Conservation (phyloP, 2,113 vertebrate genomes). For the Aegithalos caudatus region DNA sequence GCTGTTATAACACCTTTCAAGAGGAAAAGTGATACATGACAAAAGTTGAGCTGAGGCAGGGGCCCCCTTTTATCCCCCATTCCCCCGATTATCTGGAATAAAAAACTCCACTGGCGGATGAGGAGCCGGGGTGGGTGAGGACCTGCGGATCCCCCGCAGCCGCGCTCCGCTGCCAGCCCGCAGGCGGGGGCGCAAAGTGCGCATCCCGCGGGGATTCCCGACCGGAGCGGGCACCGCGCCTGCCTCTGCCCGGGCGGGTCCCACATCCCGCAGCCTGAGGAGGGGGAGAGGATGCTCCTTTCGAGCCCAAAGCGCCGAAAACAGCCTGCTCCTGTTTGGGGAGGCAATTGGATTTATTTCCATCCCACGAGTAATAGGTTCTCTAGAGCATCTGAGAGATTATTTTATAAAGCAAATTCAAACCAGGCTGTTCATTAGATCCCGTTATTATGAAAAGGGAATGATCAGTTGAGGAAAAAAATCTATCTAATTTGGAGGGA, state of each 20-base stretch:
- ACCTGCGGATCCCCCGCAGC: neutral
- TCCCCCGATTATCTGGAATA: neutral
- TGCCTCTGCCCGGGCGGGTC: neutral
- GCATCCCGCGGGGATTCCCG: neutral
- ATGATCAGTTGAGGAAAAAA: slow-evolving; percentile 19
- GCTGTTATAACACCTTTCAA: slow-evolving; percentile 77
- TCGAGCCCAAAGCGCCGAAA: neutral
- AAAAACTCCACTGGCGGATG: neutral
- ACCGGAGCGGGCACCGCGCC: neutral
- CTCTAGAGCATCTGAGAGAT: slow-evolving; percentile 45
- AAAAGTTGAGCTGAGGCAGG: slow-evolving; percentile 19
- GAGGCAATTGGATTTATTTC: neutral
- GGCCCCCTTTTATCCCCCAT: neutral
- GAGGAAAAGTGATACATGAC: slow-evolving; percentile 58
- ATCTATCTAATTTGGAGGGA: slow-evolving; percentile 28
- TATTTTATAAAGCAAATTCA: slow-evolving; percentile 40
- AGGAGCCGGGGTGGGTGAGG: neutral
- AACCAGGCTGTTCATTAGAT: slow-evolving; percentile 51
- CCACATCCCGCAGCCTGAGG: fast-evolving
- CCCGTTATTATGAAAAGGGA: slow-evolving; percentile 29
- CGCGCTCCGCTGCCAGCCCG: too few species aligned
- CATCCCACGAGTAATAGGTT: slow-evolving; percentile 21
- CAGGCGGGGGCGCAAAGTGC: neutral
- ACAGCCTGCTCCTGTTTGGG: neutral
- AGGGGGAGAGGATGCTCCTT: neutral